A percentile compares a stretch with the other conserved stretches of the same genome.
These are phyloP conservation scores for Zhuqinia jingwanae DNA, from an alignment of 2,888 invertebrate species.

Conservation along the genomic window DNA sequence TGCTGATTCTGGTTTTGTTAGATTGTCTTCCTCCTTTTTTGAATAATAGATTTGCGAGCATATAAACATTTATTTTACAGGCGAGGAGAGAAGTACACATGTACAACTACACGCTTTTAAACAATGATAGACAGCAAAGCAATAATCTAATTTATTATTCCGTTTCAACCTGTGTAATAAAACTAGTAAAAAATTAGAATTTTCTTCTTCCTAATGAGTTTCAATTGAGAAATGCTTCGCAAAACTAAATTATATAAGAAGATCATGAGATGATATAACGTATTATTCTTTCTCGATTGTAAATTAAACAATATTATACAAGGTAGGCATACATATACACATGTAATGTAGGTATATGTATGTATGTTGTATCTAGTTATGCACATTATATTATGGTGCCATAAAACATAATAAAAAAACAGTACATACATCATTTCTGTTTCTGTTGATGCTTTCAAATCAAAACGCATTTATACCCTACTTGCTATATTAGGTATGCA, in stretches of 20 bases:
- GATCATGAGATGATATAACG: not conserved
- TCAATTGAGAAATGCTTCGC: constrained; percentile 56
- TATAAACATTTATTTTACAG: not conserved
- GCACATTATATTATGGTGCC: too few relatives aligned
- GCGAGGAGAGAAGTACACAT: not conserved
- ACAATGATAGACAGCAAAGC: constrained; percentile 54
- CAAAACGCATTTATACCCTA: not conserved
- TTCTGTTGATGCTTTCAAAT: constrained; percentile 18
- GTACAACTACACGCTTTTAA: not conserved
- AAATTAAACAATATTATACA: too few relatives aligned
- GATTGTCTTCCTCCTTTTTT: constrained; percentile 29
- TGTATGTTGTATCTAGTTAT: too few relatives aligned
- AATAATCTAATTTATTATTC: constrained; percentile 73
- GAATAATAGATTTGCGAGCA: not conserved
- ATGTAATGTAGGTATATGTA: too few relatives aligned
- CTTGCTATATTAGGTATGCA: not conserved
- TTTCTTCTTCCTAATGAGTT: constrained; percentile 60
- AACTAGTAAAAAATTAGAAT: constrained; percentile 68
- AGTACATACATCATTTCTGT: not conserved
- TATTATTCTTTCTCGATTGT: not conserved
- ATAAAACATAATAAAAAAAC: not conserved
- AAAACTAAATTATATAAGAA: constrained; percentile 60
- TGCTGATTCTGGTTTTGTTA: constrained; percentile 53
- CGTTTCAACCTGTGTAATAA: constrained; percentile 70
- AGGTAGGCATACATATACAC: too few relatives aligned